Evolutionary conservation across 2,797 vertebrate genomes (phyloP), one percentile per base, ranked within the genome.

Genomic region (Calcarius lapponicus): DNA sequence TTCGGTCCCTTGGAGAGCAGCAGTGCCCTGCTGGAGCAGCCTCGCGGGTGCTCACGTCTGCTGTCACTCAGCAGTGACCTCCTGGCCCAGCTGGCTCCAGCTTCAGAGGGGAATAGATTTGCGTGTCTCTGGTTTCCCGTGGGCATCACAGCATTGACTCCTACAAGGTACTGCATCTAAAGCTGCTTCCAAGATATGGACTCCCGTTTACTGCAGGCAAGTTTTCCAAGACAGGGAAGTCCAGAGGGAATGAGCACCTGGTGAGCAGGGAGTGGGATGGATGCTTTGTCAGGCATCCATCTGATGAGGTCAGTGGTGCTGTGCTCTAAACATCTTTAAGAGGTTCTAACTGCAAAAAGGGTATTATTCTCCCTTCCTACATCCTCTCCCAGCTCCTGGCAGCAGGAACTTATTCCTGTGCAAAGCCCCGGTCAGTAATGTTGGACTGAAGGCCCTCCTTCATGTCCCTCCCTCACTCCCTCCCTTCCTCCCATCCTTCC

Each of bases 1-100:
- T 56, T 64, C 45, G 69, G 40, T n/a, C 54, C 40, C 10, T 18
- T 28, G 69, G 45, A 76, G 29, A 88, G 31, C n/a, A 74, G 12
- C 28, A 25, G 70, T 25, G 71, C 57, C 66, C 42, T 73, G 31
- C 51, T 42, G 80, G 57, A 81, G 71, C 42, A 65, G 80, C 75
- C 61, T 58, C 36, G 14, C 0, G 0, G 8, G 11, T 24, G 50
- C 40, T 91, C 47, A 9, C 0, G 0, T 32, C 24, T 3, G 1
- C 51, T 0, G 0, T 57, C 66, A 34, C 48, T 66, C 66, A 65
- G 75, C 71, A 85, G 66, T 3, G 22, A 70, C 61, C 31, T 81
- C 31, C 2, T 66, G 57, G 72, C 36, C 42, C 53, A 70, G 17
- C 2, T 79, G 75, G 67, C 57, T 79, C 58, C 6, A 12, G 4